These are phyloP conservation scores for Campopleginae sp. DNA, from an alignment of 2,888 invertebrate genomes.

Conservation along the genomic window DNA sequence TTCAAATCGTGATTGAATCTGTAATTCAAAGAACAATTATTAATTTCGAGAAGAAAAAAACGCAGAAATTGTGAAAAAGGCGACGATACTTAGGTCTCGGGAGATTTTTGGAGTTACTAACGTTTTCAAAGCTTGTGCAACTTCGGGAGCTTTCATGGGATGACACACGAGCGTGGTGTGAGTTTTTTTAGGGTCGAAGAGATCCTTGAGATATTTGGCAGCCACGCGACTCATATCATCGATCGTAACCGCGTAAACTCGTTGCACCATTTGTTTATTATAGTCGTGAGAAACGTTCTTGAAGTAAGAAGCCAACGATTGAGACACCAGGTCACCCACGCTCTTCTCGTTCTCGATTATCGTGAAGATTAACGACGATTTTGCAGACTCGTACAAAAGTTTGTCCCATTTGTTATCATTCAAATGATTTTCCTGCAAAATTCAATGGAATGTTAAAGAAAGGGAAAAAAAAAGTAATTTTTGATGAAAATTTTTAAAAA, in stretches of 20 bases:
- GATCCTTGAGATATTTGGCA: constrained; percentile 88
- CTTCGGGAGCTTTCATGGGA: constrained; percentile 89
- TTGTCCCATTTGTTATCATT: constrained; percentile 88
- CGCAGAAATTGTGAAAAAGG: neutral
- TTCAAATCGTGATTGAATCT: constrained; percentile 87
- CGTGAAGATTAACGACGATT: constrained; percentile 94
- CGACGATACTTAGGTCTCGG: neutral
- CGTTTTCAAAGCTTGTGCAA: constrained; percentile 88
- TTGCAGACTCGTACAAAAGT: constrained; percentile 92
- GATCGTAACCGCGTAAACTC: constrained; percentile 88
- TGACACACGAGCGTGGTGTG: constrained; percentile 92
- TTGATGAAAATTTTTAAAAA: neutral
- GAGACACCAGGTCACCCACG: constrained; percentile 89
- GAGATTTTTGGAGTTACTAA: constrained; percentile 81
- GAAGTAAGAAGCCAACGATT: constrained; percentile 91
- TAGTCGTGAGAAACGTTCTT: constrained; percentile 88
- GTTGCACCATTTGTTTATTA: constrained; percentile 89
- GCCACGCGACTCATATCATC: constrained; percentile 89
- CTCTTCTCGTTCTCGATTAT: constrained; percentile 93
- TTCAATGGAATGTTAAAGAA: constrained; percentile 17
- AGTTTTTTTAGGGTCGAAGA: constrained; percentile 87
- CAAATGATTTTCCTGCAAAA: constrained; percentile 87
- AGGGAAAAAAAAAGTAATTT: neutral
- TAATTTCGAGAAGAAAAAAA: neutral
- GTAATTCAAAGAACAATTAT: constrained; percentile 77